Evolutionary conservation across 2,888 invertebrate species (phyloP).

Genomic region (Spodoptera picta): DNA sequence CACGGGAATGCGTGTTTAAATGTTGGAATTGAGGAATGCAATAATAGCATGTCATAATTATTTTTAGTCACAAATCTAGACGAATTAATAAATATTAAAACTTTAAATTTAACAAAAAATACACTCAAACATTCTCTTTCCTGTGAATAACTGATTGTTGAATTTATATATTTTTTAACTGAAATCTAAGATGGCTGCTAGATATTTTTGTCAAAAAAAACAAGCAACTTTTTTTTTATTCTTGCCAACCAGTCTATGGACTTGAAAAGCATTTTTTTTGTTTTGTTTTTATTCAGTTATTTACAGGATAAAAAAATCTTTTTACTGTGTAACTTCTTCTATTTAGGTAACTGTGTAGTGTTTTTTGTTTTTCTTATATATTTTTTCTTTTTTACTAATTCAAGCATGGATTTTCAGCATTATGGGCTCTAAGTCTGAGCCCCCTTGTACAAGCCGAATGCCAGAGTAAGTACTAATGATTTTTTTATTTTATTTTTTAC

Average conservation of each 20-base stretch:
- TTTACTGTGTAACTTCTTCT: slow-evolving; percentile 60
- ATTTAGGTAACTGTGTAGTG: slow-evolving; percentile 70
- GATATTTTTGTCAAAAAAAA: slow-evolving; percentile 10
- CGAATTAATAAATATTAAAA: slow-evolving; percentile 41
- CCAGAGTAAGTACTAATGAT: slow-evolving; percentile 83
- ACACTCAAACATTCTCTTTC: slow-evolving; percentile 64
- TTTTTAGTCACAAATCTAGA: slow-evolving; percentile 57
- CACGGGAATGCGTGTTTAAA: slow-evolving; percentile 85
- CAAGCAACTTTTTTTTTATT: slow-evolving; percentile 44
- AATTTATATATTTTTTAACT: too few relatives aligned
- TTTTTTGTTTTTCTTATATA: slow-evolving; percentile 63
- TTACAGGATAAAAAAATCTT: slow-evolving; percentile 73
- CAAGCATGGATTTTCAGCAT: slow-evolving; percentile 88
- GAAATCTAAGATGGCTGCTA: too few relatives aligned
- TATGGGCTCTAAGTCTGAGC: slow-evolving; percentile 86
- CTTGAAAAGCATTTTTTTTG: slow-evolving; percentile 16
- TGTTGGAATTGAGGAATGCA: slow-evolving; percentile 78
- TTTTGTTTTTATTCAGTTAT: slow-evolving; percentile 75
- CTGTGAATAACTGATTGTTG: slow-evolving; percentile 83
- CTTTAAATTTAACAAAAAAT: slow-evolving; percentile 38
- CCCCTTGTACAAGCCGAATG: slow-evolving; percentile 87
- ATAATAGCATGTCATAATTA: slow-evolving; percentile 76
- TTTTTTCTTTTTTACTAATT: slow-evolving; percentile 83
- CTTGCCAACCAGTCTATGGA: slow-evolving; percentile 72
- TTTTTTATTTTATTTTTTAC: slow-evolving; percentile 46